Percentiles rank a stretch among this genome's conserved stretches.
Evolutionary conservation across 2,797 vertebrate species (phyloP).

Genomic region (Huso huso): DNA sequence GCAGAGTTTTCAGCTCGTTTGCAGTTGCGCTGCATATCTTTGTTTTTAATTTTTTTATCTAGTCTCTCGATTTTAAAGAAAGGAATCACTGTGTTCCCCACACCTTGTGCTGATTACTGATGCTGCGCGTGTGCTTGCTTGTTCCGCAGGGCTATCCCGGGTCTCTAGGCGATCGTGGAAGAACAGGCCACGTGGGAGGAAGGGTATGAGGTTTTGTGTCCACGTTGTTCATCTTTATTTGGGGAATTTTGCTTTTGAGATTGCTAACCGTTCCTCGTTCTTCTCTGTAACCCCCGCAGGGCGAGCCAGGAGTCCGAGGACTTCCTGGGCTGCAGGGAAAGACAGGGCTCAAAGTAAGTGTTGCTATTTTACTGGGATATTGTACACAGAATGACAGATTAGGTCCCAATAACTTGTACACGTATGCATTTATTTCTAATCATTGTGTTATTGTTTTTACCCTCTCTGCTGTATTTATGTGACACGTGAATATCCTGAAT

Average conservation of each 20-base stretch:
- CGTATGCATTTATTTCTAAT: too few species aligned
- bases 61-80: not conserved
- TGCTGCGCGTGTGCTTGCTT: not conserved
- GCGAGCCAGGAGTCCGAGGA: constrained; percentile 61
- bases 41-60: not conserved
- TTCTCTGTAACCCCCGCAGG: constrained; percentile 41
- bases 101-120: too few species aligned
- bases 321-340: constrained; percentile 60
- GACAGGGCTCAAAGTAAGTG: constrained; percentile 61
- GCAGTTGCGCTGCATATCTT: not conserved
- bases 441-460: too few species aligned
- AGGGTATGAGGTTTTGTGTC: constrained; percentile 47
- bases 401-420: too few species aligned
- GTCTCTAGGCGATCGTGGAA: constrained; percentile 59
- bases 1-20: not conserved
- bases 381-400: not conserved
- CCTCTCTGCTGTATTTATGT: too few species aligned
- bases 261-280: too few species aligned
- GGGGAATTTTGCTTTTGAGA: not conserved
- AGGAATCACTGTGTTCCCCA: too few species aligned
- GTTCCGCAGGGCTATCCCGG: constrained; percentile 65
- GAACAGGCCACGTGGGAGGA: constrained; percentile 58
- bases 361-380: not conserved
- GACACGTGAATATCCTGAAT: too few species aligned
- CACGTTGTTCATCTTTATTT: not conserved